Evolutionary conservation across 2,888 invertebrate genomes (phyloP), one percentile per base, ranked within the genome.

Genomic region (Hofmannophila pseudospretella): DNA sequence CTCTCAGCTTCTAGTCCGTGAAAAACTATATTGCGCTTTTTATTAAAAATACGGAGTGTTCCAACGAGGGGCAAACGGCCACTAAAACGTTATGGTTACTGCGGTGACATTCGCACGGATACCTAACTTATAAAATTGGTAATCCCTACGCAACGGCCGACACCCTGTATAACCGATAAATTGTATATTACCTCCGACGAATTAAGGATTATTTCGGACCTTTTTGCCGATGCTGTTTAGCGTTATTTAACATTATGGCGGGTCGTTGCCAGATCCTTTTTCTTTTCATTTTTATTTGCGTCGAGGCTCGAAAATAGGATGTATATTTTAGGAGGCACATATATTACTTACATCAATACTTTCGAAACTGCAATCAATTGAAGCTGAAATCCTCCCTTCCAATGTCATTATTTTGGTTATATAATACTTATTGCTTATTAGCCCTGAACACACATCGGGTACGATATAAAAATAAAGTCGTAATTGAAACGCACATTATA

Each of bases 51-150:
- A 75, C 76, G 71, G 64, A 78, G 72, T 76, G 72, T 68, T 67
- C 70, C 69, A 69, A 80, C 77, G 74, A 81, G 78, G 78, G 74
- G 78, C 54, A 58, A 82, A 85, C 69, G 67, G 61, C 67, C 77
- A 78, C 74, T 84, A 77, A 84, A 85, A 81, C 54, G 77, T 84
- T 80, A 85, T 75, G 78, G 80, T 78, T 77, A 81, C 74, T 73
- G 80, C 74, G 75, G 80, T 73, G 79, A 80, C 80, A 78, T 73
- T 79, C 68, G 67, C 68, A 72, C 66, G 67, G 74, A 77, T 74
- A 73, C 70, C 75, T 73, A 76, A 79, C 82, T 80, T 80, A 81
- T 73, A 79, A 84, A 82, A 82, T 74, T 75, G 77, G 76, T 71
- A 70, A 76, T 74, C 69, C 61, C 61, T 44, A 54, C 58, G 58